Base-by-base conservation (phyloP, 1,140 invertebrate species). In the Hyphantria cunea region DNA sequence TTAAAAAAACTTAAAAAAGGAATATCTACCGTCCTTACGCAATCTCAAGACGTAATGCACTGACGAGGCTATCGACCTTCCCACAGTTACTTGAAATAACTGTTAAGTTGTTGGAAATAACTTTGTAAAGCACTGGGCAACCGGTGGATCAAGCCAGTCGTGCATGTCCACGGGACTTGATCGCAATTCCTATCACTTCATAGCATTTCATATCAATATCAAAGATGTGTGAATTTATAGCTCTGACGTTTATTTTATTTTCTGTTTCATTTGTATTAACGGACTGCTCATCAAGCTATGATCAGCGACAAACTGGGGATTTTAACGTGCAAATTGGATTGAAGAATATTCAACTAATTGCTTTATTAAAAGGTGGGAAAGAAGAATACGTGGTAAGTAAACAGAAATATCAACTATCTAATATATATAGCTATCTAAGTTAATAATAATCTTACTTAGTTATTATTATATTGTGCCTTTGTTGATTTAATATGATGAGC, bases 271-370 rank as follows among this genome's bases (percentile, higher is more conserved):
- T 25, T 25, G 17, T 25, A 25, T 31, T 48, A 50, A 49, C 55
- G n/a, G 45, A 58, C 17, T 48, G 55, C 15, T 48, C 45, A 6
- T 49, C 76, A 32, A 58, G 68, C 32, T 95, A 94, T 80, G 95
- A 96, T 84, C 95, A 96, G 79, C 93, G 94, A 33, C 95, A 96
- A 83, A 93, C 92, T 0, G 95, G 95, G 3, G 93, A 95, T 61
- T 92, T 95, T 66, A 96, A 96, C 85, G 93, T 96, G 42, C 95
- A 95, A 74, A 89, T 96, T 45, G 94, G 95, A 77, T 83, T 96
- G 50, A 96, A 96, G 86, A 94, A 96, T 86, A 87, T 96, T 52
- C 92, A 95, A 74, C 93, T 96, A 69, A 91, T 96, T 64, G 95
- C 95, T 32, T 75, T 96, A 34, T 70, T 91, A 54, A 87, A 86